Conservation (phyloP, 2,888 invertebrate species). For the Epiblema foenella region DNA sequence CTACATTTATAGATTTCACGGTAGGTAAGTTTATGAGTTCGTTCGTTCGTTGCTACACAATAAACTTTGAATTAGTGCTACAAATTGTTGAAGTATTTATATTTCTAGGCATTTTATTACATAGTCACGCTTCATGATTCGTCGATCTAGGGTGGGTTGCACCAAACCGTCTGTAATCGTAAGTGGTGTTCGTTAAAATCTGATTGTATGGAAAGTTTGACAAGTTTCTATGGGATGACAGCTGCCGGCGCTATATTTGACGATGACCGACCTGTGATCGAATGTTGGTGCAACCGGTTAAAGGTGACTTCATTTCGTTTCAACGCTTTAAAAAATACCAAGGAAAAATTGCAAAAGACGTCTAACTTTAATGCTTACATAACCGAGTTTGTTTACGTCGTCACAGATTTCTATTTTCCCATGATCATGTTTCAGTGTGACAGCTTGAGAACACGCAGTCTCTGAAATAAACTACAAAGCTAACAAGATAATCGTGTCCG, state of each 20-base stretch:
- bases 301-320: not conserved
- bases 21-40: constrained; percentile 8
- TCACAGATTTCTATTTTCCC: constrained; percentile 6
- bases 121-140: too few species aligned
- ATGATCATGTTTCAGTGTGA: constrained; percentile 15
- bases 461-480: constrained; percentile 62
- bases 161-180: too few species aligned
- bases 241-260: too few species aligned
- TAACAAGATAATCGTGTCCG: constrained; percentile 74
- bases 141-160: too few species aligned
- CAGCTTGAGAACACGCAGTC: constrained; percentile 17
- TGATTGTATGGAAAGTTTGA: too few species aligned
- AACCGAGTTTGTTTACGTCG: not conserved
- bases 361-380: not conserved
- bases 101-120: too few species aligned
- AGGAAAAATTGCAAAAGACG: constrained; percentile 5
- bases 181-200: too few species aligned
- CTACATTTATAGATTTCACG: constrained; percentile 38
- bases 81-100: not conserved
- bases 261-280: too few species aligned
- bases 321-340: constrained; percentile 1
- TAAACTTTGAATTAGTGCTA: not conserved
- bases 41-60: not conserved
- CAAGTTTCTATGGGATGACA: too few species aligned
- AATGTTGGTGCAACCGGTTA: too few species aligned